A percentile compares a stretch with the other conserved stretches of the same genome.
These are phyloP conservation scores for Dryococelus australis DNA, from an alignment of 2,888 invertebrate species.

Conservation along the genomic window DNA sequence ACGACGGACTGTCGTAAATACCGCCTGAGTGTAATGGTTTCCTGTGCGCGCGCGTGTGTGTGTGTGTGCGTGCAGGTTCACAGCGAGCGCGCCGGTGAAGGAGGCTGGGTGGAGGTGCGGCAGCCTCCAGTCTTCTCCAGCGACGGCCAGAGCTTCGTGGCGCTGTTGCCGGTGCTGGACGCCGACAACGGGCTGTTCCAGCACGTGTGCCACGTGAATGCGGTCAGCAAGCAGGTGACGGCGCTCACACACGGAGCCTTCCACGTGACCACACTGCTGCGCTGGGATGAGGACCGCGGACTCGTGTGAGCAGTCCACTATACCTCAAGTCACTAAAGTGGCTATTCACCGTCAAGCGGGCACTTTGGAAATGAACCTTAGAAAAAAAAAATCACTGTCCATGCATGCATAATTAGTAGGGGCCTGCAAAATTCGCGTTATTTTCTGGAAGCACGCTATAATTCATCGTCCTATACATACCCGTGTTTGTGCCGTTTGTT, in stretches of 20 bases:
- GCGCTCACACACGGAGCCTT: constrained; percentile 77
- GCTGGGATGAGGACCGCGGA: constrained; percentile 78
- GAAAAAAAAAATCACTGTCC: too few relatives aligned
- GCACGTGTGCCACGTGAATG: constrained; percentile 59
- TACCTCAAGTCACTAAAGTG: too few relatives aligned
- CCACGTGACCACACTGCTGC: constrained; percentile 75
- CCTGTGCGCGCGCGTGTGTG: too few relatives aligned
- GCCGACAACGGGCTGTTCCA: constrained; percentile 65
- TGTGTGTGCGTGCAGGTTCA: constrained; percentile 46
- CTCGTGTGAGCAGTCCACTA: constrained; percentile 67
- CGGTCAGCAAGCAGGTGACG: constrained; percentile 56
- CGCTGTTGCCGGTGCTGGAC: constrained; percentile 63
- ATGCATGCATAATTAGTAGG: too few relatives aligned
- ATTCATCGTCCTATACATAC: too few relatives aligned
- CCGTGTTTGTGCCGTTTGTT: too few relatives aligned
- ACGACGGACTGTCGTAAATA: too few relatives aligned
- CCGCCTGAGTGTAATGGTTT: too few relatives aligned
- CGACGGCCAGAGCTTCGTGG: constrained; percentile 58
- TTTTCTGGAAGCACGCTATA: too few relatives aligned
- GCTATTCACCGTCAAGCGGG: background rate
- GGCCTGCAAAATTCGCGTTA: too few relatives aligned
- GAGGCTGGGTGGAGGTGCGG: constrained; percentile 56
- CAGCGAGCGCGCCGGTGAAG: constrained; percentile 49
- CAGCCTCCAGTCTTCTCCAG: constrained; percentile 58
- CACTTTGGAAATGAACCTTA: too few relatives aligned